Conservation (phyloP, 2,113 vertebrate species). For the Cariama cristata region DNA sequence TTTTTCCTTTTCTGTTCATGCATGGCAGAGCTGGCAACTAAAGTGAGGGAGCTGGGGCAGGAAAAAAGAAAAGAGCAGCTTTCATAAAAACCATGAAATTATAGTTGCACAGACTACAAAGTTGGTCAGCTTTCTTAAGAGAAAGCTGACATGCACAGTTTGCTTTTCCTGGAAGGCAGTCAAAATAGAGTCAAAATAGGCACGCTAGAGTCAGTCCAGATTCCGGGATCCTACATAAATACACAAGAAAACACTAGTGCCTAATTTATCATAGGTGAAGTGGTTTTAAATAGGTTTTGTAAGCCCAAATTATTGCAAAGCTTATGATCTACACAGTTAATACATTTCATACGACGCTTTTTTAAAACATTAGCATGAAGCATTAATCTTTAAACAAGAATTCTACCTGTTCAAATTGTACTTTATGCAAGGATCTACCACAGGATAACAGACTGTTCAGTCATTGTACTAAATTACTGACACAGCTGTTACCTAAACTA, state of each 20-base stretch:
- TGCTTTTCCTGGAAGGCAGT: neutral
- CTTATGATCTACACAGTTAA: neutral
- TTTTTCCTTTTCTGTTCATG: neutral
- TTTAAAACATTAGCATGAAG: neutral
- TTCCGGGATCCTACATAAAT: neutral
- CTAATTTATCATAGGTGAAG: neutral
- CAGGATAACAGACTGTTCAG: neutral
- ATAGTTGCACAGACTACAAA: neutral
- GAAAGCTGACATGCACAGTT: neutral
- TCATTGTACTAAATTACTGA: neutral
- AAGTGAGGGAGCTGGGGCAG: neutral
- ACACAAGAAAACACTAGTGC: neutral
- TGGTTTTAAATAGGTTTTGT: neutral
- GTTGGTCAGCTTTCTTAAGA: neutral
- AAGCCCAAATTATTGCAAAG: neutral
- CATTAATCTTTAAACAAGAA: neutral
- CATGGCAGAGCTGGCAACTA: neutral
- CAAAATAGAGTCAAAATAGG: neutral
- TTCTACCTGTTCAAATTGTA: neutral
- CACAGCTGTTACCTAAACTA: neutral
- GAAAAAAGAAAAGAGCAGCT: neutral
- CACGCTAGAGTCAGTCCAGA: neutral
- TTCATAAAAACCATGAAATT: neutral
- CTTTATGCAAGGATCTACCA: neutral
- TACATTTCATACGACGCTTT: neutral